Base-by-base conservation (phyloP, 2,888 invertebrate genomes). In the Teleogryllus oceanicus region DNA sequence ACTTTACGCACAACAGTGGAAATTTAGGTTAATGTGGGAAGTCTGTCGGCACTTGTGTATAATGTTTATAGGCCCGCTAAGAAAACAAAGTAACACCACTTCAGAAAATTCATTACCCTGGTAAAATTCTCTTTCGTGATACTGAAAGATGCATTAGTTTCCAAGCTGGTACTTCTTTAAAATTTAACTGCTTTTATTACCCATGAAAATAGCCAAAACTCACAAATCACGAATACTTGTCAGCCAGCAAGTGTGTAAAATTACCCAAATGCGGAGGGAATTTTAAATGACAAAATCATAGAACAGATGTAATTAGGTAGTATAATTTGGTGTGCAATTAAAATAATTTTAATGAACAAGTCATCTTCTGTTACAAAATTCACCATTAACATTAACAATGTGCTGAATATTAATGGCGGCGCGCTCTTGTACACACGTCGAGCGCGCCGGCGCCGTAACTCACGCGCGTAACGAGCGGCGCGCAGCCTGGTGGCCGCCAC, bases 261-360 rank as follows among this genome's bases (percentile, higher is more conserved):
- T 62, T 62, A 62, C 62, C 62, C 62, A n/a, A 62, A 62, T 62
- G 62, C 62, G n/a, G 62, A 62, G 62, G n/a, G 62, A 62, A 62
- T 62, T 62, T 62, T 62, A 62, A 62, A 62, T 62, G 62, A 62
- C 62, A 13, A 62, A 62, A 62, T 62, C 62, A n/a, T 62, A 62
- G 62, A 62, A 62, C 62, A 62, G 62, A 62, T 62, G 62, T 62
- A 62, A 62, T 62, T 62, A 62, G 62, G 62, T 62, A 62, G 62
- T 62, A 62, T 62, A 62, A 62, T 62, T 62, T 11, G 62, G 62
- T 4, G 62, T 13, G 62, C 62, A 62, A 62, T 62, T 62, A 62
- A 62, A 62, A 62, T 62, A 62, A 62, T 62, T 62, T 18, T 62
- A 62, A 62, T 62, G 62, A 62, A 62, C 62, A 62, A 62, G 62